phyloP scores from a whole-genome alignment of 2,888 invertebrate genomes.

The Entomobrya multifasciata region DNA sequence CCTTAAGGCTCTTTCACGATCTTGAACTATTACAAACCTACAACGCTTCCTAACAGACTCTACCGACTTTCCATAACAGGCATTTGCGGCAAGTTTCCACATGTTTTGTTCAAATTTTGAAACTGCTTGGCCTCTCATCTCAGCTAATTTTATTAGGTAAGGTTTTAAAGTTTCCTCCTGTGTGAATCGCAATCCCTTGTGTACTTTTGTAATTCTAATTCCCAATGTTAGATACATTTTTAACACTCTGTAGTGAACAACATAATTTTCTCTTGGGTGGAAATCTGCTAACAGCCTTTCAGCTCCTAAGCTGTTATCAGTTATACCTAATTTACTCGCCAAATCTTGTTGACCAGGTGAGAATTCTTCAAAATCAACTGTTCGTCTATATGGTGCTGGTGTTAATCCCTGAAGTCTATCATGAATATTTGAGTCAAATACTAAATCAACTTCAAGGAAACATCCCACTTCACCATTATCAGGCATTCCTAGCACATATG shows the following conservation, averaged over 20 bases:
- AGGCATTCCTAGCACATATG: background rate
- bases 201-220: background rate
- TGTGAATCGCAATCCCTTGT: background rate
- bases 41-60: background rate
- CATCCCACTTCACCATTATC: background rate
- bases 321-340: background rate
- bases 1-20: background rate
- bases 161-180: background rate
- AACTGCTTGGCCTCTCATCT: no score
- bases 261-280: background rate
- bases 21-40: background rate
- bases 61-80: background rate
- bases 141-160: background rate
- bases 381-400: background rate
- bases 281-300: background rate
- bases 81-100: background rate
- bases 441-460: background rate
- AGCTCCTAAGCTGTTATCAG: background rate
- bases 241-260: background rate
- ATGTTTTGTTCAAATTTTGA: conserved; percentile 11
- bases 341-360: background rate
- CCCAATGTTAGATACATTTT: background rate
- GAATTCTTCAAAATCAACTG: background rate
- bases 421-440: background rate
- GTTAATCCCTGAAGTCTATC: background rate